These are phyloP conservation scores for Amia ocellicauda DNA, from an alignment of 2,113 vertebrate species.

Conservation along the genomic window DNA sequence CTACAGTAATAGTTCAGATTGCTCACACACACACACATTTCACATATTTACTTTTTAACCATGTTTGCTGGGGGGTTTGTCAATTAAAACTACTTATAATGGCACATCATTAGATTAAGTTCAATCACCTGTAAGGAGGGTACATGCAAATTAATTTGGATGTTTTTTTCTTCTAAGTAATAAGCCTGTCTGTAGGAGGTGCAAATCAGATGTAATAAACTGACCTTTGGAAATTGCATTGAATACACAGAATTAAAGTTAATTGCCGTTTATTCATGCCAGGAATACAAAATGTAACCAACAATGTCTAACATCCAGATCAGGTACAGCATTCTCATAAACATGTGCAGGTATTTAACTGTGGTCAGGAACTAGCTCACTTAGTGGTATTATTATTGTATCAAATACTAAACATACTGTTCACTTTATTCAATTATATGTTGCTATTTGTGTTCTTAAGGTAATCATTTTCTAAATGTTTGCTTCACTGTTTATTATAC, in stretches of 20 bases:
- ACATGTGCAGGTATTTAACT: conserved; percentile 23
- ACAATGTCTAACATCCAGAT: conserved; percentile 33
- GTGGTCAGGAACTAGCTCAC: conserved; percentile 14
- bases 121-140: conserved; percentile 74
- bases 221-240: conserved; percentile 40
- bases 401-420: conserved; percentile 9
- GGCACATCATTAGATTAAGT: conserved; percentile 72
- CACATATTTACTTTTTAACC: no score
- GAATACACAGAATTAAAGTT: conserved; percentile 46
- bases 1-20: no score
- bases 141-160: conserved; percentile 71
- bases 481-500: no score
- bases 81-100: conserved; percentile 70
- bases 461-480: neutral
- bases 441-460: neutral
- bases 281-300: conserved; percentile 45
- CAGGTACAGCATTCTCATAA: conserved; percentile 20
- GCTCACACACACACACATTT: no score
- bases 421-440: conserved; percentile 5
- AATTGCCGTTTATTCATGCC: conserved; percentile 50
- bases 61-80: conserved; percentile 68
- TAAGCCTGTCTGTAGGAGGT: no score
- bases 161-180: conserved; percentile 66
- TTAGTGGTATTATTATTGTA: conserved; percentile 22
- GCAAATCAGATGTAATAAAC: conserved; percentile 47